These are phyloP conservation scores for Cheirogaleus medius DNA, from an alignment of 2,113 vertebrate species.

Conservation along the genomic window DNA sequence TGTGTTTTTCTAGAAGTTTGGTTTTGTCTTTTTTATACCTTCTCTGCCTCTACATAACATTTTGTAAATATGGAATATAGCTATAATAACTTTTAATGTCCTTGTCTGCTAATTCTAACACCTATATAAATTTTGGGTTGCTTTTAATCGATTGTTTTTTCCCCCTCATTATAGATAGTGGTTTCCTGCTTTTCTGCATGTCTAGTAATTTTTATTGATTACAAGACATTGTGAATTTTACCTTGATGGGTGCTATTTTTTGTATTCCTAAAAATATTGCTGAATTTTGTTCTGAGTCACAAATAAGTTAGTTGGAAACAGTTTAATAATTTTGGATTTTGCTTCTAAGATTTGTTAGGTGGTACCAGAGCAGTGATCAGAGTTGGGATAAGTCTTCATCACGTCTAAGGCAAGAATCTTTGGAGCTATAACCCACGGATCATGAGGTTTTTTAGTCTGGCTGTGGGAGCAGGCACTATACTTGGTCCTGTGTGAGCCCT, in stretches of 20 bases:
- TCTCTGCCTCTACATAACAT: background rate
- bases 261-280: background rate
- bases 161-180: background rate
- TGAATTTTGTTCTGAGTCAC: background rate
- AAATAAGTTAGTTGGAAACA: background rate
- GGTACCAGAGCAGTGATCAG: background rate
- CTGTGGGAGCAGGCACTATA: background rate
- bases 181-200: background rate
- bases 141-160: background rate
- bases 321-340: background rate
- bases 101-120: background rate
- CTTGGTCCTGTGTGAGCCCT: background rate
- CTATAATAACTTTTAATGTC: background rate
- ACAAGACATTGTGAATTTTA: background rate
- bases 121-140: background rate
- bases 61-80: background rate
- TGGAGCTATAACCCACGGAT: background rate
- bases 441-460: background rate
- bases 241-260: background rate
- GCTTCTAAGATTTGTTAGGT: background rate
- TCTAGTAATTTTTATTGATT: background rate
- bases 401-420: background rate
- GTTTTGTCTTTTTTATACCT: background rate
- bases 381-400: background rate
- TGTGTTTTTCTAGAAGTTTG: background rate